Evolutionary conservation across 1,140 invertebrate species (phyloP), one percentile per base, ranked within the genome.

Genomic region (Dryas iulia): DNA sequence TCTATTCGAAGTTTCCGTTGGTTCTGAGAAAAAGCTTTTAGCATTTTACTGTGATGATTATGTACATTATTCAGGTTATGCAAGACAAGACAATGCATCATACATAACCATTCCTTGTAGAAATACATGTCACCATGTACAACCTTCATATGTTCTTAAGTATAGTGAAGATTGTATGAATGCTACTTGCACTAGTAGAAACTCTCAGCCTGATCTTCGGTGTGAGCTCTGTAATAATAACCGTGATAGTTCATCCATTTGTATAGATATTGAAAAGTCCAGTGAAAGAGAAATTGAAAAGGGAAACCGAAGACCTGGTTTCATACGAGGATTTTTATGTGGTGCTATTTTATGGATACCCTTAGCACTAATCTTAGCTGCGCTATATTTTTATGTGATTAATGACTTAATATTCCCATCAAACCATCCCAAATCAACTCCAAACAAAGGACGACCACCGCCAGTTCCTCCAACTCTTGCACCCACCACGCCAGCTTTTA

Each of bases 341-440:
- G 86, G 83, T 21, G 24, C 82, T 35, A 28, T 86, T 14, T 68
- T 87, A 7, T 87, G 83, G 82, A 81, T 87, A 23, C 85, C 85
- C 64, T 59, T 83, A 11, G 33, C 79, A 52, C 30, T 83, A 10
- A 75, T 85, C 33, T 58, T 59, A 7, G 80, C 69, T 63, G 64
- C 85, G 8, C 79, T 87, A n/a, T 86, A 84, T 52, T 58, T 57
- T 6, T 77, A 78, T 47, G 73, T 84, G n/a, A 66, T 86, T 39
- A 78, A 79, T 73, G 77, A 82, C 52, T 60, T 60, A 26, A 33
- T 74, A 18, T 6, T 7, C n/a, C 33, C 33, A 6, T n/a, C 33
- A 1, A 39, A 14, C n/a, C n/a, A n/a, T 14, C n/a, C n/a, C n/a
- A 39, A 14, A 6, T 0, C 0, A 39, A n/a, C n/a, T n/a, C n/a